Evolutionary conservation across 1,140 invertebrate genomes (phyloP).

Genomic region (Atta colombica): DNA sequence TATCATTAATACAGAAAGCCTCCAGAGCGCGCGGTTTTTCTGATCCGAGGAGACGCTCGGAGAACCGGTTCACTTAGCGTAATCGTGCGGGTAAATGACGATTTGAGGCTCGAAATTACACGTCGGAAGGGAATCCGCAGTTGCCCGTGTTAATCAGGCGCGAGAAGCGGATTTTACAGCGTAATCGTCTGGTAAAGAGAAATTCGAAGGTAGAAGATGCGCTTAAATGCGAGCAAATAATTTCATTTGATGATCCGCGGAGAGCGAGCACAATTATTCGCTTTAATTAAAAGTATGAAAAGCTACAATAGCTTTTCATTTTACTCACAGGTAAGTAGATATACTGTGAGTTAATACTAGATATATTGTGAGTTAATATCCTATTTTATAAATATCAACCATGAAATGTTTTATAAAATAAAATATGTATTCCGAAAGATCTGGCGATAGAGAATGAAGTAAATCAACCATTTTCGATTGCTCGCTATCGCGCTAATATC

Average conservation of each 20-base stretch:
- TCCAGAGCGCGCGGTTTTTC: neutral
- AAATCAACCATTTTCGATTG: slow-evolving; percentile 26
- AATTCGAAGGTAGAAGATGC: neutral
- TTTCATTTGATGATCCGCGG: slow-evolving; percentile 19
- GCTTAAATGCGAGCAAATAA: slow-evolving; percentile 29
- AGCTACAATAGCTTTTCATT: neutral
- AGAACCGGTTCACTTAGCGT: slow-evolving; percentile 29
- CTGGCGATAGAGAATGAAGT: neutral
- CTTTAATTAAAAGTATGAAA: neutral
- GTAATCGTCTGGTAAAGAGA: slow-evolving; percentile 42
- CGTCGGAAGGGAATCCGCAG: slow-evolving; percentile 5
- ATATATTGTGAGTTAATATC: slow-evolving; percentile 12
- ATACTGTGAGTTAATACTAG: too few relatives aligned
- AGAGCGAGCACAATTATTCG: slow-evolving; percentile 32
- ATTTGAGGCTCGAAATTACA: slow-evolving; percentile 22
- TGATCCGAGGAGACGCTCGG: neutral
- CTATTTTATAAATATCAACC: slow-evolving; percentile 38
- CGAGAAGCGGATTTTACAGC: slow-evolving; percentile 54
- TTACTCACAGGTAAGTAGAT: neutral
- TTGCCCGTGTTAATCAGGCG: slow-evolving; percentile 45
- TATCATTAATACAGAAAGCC: slow-evolving; percentile 24
- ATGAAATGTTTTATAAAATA: slow-evolving; percentile 38
- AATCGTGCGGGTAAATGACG: slow-evolving; percentile 29
- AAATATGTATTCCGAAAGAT: slow-evolving; percentile 2
- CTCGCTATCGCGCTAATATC: neutral